A percentile compares a stretch with the other conserved stretches of the same genome.
Conservation (phyloP, 2,113 vertebrate species). For the Chloropsis cyanopogon region DNA sequence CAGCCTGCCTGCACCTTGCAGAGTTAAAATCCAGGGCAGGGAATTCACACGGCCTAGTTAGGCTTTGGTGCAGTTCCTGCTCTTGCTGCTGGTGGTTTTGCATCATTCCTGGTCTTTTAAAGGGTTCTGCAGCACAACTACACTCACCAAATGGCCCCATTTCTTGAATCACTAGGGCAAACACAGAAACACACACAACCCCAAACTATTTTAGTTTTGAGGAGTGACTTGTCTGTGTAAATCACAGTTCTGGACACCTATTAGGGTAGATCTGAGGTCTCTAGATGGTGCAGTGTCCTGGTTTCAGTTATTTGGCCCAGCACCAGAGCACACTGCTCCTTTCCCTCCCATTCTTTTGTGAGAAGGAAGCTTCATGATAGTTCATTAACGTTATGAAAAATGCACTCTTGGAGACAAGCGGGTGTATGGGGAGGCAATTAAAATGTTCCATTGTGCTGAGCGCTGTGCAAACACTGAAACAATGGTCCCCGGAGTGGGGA, state of each 20-base stretch:
- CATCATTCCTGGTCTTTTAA: not conserved
- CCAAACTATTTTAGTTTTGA: not conserved
- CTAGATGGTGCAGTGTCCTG: not conserved
- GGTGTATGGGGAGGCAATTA: constrained; percentile 29
- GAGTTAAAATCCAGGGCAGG: not conserved
- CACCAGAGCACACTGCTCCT: not conserved
- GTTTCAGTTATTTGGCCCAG: not conserved
- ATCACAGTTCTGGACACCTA: not conserved
- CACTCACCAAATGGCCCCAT: not conserved
- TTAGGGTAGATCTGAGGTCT: not conserved
- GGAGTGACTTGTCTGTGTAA: not conserved
- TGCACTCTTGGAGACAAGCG: not conserved
- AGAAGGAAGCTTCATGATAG: not conserved
- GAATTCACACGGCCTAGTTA: not conserved
- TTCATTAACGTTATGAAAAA: constrained; percentile 12
- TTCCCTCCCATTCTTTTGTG: not conserved
- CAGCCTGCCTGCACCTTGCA: not conserved
- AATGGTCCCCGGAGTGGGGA: not conserved
- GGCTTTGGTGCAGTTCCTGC: not conserved
- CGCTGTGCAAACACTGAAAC: not conserved
- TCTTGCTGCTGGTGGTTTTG: not conserved
- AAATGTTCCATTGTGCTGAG: constrained; percentile 32
- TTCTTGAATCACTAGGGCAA: not conserved
- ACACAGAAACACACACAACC: not conserved
- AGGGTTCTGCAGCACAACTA: not conserved